Conservation (phyloP, 1,140 invertebrate genomes). For the Protaetia brevitarsis region DNA sequence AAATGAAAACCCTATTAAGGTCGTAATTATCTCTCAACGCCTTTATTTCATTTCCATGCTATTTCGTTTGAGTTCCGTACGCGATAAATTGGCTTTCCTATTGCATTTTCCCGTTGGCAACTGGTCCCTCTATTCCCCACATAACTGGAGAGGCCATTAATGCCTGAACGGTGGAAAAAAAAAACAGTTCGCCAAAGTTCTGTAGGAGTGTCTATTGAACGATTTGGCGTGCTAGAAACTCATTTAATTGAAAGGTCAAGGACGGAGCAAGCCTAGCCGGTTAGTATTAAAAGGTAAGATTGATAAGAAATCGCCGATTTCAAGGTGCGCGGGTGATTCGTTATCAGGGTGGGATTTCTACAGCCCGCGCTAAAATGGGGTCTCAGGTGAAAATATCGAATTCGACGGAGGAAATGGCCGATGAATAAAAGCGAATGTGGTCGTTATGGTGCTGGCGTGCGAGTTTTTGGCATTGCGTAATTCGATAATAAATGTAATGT, state of each 20-base stretch:
- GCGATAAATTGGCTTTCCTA: neutral
- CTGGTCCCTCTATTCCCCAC: neutral
- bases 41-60: neutral
- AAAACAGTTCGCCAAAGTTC: too few relatives aligned
- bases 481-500: neutral
- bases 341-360: neutral
- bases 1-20: neutral
- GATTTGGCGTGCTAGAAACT: neutral
- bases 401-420: neutral
- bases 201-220: neutral
- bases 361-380: neutral
- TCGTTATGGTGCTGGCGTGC: too few relatives aligned
- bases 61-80: neutral
- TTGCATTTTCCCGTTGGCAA: neutral
- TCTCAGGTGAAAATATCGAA: neutral
- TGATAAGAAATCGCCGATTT: neutral
- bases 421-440: neutral
- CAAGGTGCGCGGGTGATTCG: neutral
- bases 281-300: slow-evolving; percentile 1
- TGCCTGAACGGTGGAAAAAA: neutral
- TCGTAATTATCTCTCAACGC: neutral
- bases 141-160: neutral
- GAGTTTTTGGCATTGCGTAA: neutral
- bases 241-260: slow-evolving; percentile 4
- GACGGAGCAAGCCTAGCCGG: neutral